These are phyloP conservation scores for Oscheius sp. DNA, from an alignment of 2,888 invertebrate genomes.

Conservation along the genomic window DNA sequence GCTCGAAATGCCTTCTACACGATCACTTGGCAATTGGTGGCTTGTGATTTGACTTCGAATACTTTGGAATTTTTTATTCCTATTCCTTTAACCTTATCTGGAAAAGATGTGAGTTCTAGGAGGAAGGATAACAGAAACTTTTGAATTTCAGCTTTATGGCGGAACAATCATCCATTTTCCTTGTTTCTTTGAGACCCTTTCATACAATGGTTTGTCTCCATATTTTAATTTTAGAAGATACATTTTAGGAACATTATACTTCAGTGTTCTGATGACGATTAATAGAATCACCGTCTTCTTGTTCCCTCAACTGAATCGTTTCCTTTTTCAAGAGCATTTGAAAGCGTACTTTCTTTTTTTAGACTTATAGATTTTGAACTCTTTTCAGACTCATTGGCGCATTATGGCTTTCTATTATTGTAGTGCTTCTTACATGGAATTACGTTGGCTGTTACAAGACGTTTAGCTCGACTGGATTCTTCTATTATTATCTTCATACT, in stretches of 20 bases:
- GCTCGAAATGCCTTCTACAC: neutral
- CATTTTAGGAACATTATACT: conserved; percentile 2
- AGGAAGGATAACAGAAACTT: too few species aligned
- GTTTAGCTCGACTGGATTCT: neutral
- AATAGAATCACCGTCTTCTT: conserved; percentile 1
- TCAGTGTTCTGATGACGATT: conserved; percentile 11
- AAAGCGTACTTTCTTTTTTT: neutral
- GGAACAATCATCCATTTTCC: neutral
- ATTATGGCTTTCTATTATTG: neutral
- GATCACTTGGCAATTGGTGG: neutral
- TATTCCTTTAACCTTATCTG: neutral
- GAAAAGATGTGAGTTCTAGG: neutral
- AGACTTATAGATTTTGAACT: too few species aligned
- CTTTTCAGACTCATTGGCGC: too few species aligned
- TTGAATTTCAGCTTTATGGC: neutral
- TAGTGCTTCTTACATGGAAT: neutral
- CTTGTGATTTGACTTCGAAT: neutral
- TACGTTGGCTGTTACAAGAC: neutral
- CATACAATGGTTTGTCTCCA: too few species aligned
- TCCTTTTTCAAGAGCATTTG: neutral
- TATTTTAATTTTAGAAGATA: too few species aligned
- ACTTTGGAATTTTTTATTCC: neutral
- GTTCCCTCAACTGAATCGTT: neutral
- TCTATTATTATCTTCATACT: neutral
- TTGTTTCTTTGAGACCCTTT: neutral